A percentile compares a stretch with the other conserved stretches of the same genome.
Evolutionary conservation across 2,113 vertebrate genomes (phyloP).

Genomic region (Barnardius zonarius): DNA sequence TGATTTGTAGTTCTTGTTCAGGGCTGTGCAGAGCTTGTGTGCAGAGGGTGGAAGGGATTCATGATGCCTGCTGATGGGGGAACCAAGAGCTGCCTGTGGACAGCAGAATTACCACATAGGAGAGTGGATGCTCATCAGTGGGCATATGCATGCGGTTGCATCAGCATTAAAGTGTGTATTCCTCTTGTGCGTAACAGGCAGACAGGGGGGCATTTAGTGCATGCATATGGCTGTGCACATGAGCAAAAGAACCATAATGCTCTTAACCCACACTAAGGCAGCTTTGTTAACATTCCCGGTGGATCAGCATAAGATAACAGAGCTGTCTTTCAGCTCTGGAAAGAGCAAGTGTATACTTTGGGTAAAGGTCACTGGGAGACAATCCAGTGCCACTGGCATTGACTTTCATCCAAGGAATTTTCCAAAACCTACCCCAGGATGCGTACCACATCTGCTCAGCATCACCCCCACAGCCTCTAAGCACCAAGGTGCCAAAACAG

Average conservation of each 20-base stretch:
- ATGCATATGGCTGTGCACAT: not conserved
- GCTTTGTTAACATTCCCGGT: not conserved
- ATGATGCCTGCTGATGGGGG: too few relatives aligned
- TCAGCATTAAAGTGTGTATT: not conserved
- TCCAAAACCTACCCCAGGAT: not conserved
- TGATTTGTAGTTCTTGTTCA: not conserved
- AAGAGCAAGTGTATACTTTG: not conserved
- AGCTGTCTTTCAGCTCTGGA: not conserved
- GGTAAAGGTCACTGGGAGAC: not conserved
- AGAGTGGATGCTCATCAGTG: not conserved
- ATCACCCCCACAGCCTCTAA: not conserved
- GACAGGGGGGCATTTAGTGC: not conserved
- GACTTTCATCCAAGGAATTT: not conserved
- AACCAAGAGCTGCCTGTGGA: not conserved
- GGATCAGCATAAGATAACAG: not conserved
- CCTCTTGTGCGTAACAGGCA: not conserved
- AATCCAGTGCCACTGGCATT: not conserved
- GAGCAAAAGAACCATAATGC: not conserved
- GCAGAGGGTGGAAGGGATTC: not conserved
- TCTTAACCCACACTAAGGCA: not conserved
- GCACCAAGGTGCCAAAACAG: not conserved
- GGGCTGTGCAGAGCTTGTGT: not conserved
- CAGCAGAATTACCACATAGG: not conserved
- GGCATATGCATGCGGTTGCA: fast-evolving
- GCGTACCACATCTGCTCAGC: not conserved